A percentile compares a stretch with the other conserved stretches of the same genome.
phyloP scores from a whole-genome alignment of 2,797 vertebrate genomes.

The Protonibea diacanthus region DNA sequence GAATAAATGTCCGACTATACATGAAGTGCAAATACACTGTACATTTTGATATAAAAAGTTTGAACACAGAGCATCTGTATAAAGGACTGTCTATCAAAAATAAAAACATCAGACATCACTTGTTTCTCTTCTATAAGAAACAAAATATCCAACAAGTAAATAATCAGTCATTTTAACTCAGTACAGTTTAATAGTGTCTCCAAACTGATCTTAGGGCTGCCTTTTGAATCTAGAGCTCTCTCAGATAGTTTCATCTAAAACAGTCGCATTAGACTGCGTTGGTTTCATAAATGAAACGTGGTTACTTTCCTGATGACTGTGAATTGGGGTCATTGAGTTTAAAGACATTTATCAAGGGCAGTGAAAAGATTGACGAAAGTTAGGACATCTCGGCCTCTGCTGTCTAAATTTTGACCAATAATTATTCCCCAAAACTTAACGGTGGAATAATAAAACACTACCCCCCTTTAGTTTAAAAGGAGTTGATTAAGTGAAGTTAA shows the following conservation, averaged over 20 bases:
- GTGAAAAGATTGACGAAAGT: not conserved
- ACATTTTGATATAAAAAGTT: not conserved
- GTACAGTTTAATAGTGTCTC: not conserved
- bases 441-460: not conserved
- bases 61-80: not conserved
- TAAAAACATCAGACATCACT: slow-evolving; percentile 15
- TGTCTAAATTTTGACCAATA: not conserved
- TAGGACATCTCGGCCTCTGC: not conserved
- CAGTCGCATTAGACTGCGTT: not conserved
- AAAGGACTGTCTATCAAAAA: slow-evolving; percentile 1
- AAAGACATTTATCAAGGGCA: not conserved
- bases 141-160: not conserved
- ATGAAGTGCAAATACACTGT: not conserved
- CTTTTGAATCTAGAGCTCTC: no score
- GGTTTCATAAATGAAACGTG: not conserved
- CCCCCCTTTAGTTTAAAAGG: not conserved
- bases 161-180: not conserved
- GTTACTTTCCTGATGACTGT: not conserved
- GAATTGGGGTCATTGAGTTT: not conserved
- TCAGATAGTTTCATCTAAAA: not conserved
- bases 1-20: not conserved
- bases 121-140: slow-evolving; percentile 1
- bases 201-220: no score
- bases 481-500: no score
- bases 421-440: not conserved